Evolutionary conservation across 2,888 invertebrate species (phyloP).

Genomic region (Cryptus armator): DNA sequence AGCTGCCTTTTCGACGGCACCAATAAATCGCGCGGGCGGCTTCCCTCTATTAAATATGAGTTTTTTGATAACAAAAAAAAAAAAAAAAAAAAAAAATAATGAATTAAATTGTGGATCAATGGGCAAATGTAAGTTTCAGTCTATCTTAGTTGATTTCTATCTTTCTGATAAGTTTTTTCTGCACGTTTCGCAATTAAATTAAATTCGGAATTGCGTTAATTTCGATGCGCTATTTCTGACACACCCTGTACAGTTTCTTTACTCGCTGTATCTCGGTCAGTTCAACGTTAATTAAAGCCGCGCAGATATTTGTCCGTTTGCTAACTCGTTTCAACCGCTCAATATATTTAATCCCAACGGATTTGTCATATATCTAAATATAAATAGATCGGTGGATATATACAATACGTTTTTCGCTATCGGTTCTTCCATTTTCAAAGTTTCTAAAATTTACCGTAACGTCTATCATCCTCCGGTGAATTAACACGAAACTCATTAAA

Average conservation of each 20-base stretch:
- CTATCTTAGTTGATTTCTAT: no score
- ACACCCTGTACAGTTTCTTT: constrained; percentile 23
- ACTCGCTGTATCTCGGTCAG: constrained; percentile 9
- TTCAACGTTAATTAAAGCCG: constrained; percentile 59
- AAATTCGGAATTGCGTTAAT: background rate
- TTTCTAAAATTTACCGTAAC: background rate
- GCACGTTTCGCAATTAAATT: background rate
- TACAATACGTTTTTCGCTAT: background rate
- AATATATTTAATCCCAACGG: constrained; percentile 24
- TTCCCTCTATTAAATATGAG: no score
- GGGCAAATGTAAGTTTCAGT: no score
- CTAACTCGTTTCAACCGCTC: constrained; percentile 7
- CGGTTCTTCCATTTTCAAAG: background rate
- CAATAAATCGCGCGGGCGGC: no score
- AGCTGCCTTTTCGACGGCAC: no score
- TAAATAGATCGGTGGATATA: no score
- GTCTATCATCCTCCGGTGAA: background rate
- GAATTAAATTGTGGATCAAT: no score
- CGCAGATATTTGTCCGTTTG: constrained; percentile 55
- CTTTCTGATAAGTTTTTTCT: no score
- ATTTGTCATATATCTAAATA: no score
- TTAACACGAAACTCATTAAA: constrained; percentile 28
- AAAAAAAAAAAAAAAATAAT: no score
- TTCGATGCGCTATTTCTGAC: background rate
- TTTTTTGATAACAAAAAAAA: no score